Percentiles rank a stretch among this genome's conserved stretches.
These are phyloP conservation scores for Muscicapa adusta DNA, from an alignment of 2,113 vertebrate species.

Conservation along the genomic window DNA sequence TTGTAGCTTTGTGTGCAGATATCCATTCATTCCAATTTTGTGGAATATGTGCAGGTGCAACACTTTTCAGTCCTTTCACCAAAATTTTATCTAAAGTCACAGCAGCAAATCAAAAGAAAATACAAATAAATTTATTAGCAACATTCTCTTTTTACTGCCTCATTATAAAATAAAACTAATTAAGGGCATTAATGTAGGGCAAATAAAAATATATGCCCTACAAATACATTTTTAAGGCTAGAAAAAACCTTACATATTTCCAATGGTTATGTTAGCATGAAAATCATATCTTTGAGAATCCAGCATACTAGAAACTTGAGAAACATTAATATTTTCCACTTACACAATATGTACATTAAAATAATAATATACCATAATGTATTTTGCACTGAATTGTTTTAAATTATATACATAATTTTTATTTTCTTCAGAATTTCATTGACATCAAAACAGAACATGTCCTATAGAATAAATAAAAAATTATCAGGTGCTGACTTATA, in stretches of 20 bases:
- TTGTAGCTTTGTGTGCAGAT: neutral
- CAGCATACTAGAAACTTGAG: neutral
- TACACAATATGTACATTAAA: neutral
- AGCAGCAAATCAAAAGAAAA: constrained; percentile 3
- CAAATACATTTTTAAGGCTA: neutral
- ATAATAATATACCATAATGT: neutral
- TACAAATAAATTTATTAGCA: neutral
- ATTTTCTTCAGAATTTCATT: neutral
- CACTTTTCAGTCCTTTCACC: neutral
- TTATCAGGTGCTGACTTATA: neutral
- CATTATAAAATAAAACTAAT: neutral
- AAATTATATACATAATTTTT: neutral
- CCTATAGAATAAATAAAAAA: neutral
- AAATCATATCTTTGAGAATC: neutral
- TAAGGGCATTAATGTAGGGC: too few species aligned
- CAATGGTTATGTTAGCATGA: neutral
- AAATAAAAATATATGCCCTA: neutral
- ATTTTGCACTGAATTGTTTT: neutral
- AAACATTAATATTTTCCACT: neutral
- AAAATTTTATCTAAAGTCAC: neutral
- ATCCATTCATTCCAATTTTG: neutral
- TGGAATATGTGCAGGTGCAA: neutral
- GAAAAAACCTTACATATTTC: neutral
- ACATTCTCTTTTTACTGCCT: neutral
- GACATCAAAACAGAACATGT: neutral